phyloP scores from a whole-genome alignment of 2,797 vertebrate species.

The Catharus ustulatus region DNA sequence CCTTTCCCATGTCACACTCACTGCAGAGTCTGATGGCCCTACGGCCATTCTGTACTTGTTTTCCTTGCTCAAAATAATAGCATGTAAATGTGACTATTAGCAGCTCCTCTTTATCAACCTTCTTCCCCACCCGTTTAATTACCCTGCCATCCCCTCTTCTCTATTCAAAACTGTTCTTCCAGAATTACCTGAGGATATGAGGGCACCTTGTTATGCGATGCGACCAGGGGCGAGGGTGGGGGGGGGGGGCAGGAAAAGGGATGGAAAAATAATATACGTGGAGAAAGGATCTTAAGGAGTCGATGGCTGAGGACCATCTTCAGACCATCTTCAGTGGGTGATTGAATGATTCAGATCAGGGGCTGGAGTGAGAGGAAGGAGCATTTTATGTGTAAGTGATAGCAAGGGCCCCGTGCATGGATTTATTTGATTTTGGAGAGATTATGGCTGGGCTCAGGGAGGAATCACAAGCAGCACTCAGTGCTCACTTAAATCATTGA shows the following conservation, averaged over 20 bases:
- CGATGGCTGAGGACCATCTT: neutral
- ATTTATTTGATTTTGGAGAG: neutral
- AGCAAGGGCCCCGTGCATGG: accelerated
- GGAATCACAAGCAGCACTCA: neutral
- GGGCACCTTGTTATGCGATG: neutral
- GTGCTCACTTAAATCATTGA: neutral
- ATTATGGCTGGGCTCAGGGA: neutral
- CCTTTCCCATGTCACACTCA: neutral
- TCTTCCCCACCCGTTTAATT: neutral
- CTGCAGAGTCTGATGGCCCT: neutral
- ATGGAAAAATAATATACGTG: neutral
- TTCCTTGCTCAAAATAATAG: neutral
- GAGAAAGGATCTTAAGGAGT: neutral
- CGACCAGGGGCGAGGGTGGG: neutral
- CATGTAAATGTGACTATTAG: slow-evolving; percentile 16
- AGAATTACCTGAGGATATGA: slow-evolving; percentile 1
- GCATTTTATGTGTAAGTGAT: accelerated
- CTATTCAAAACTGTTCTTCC: neutral
- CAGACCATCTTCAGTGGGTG: neutral
- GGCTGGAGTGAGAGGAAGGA: neutral
- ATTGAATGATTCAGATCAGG: neutral
- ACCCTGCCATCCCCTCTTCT: neutral
- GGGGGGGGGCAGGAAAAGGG: accelerated
- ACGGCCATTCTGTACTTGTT: neutral
- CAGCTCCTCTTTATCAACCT: neutral